These are phyloP conservation scores for Sebastes glaucus DNA, from an alignment of 2,797 vertebrate genomes.

Conservation along the genomic window DNA sequence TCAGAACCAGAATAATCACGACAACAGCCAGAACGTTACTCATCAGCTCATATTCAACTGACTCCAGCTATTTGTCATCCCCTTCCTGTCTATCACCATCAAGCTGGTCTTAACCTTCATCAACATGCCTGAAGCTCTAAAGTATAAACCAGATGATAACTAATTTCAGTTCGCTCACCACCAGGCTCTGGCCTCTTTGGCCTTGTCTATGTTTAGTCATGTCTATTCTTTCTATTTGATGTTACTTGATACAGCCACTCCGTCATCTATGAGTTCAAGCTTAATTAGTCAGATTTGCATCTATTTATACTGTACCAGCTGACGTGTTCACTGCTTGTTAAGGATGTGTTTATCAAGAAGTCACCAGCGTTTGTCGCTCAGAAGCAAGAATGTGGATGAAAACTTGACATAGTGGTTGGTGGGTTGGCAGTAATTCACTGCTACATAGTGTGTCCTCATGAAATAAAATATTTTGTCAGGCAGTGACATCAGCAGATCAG, in stretches of 20 bases:
- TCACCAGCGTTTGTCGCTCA: constrained; percentile 38
- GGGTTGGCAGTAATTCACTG: constrained; percentile 31
- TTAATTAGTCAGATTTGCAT: constrained; percentile 70
- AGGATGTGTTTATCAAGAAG: constrained; percentile 64
- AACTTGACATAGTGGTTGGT: constrained; percentile 20
- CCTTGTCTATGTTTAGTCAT: constrained; percentile 71
- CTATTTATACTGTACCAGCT: constrained; percentile 73
- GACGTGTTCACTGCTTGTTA: constrained; percentile 64
- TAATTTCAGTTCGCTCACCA: constrained; percentile 6
- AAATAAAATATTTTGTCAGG: constrained; percentile 21
- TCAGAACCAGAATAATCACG: not conserved
- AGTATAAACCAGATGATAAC: constrained; percentile 41
- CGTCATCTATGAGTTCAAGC: constrained; percentile 57
- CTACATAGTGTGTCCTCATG: constrained; percentile 9
- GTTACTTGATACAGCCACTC: constrained; percentile 65
- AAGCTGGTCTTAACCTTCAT: constrained; percentile 4
- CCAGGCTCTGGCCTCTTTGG: not conserved
- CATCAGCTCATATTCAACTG: not conserved
- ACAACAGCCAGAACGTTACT: not conserved
- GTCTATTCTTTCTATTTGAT: constrained; percentile 64
- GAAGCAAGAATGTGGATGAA: constrained; percentile 22
- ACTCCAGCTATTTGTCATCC: constrained; percentile 2
- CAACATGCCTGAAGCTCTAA: constrained; percentile 4
- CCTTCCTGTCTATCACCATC: constrained; percentile 13
- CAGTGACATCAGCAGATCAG: constrained; percentile 4